Conservation (phyloP, 1,140 invertebrate species). For the Halictus rubicundus region DNA sequence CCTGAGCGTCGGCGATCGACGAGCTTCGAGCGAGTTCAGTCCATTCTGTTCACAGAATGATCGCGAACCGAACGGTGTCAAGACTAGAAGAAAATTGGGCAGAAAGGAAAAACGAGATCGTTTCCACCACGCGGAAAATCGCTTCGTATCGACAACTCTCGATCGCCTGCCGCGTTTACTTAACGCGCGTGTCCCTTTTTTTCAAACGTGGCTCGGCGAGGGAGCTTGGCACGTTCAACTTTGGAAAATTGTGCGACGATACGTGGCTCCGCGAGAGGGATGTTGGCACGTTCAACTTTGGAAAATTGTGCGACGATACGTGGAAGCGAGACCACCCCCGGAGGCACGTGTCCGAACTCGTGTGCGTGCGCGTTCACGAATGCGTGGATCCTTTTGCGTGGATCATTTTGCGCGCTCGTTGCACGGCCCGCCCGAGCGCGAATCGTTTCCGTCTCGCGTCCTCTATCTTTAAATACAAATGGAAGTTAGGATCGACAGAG, state of each 20-base stretch:
- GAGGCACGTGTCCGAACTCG: constrained; percentile 20
- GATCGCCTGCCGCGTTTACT: background rate
- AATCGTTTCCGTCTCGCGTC: background rate
- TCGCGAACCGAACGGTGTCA: background rate
- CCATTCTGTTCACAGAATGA: background rate
- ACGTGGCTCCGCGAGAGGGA: background rate
- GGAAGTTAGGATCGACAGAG: background rate
- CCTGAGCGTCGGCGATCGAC: constrained; percentile 21
- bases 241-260: too few species aligned
- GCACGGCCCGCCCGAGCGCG: background rate
- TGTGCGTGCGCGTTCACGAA: background rate
- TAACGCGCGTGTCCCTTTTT: background rate
- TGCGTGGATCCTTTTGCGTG: background rate
- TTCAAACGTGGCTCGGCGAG: too few species aligned
- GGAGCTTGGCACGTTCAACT: too few species aligned
- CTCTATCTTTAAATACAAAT: background rate
- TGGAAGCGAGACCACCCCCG: constrained; percentile 2
- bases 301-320: constrained; percentile 15
- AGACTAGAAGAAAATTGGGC: background rate
- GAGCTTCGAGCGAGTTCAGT: background rate
- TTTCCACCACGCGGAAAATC: background rate
- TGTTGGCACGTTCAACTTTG: background rate
- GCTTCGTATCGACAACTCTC: background rate
- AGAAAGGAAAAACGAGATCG: too few species aligned
- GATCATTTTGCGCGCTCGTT: background rate